Base-by-base conservation (phyloP, 2,888 invertebrate species). In the Eupithecia subumbrata region DNA sequence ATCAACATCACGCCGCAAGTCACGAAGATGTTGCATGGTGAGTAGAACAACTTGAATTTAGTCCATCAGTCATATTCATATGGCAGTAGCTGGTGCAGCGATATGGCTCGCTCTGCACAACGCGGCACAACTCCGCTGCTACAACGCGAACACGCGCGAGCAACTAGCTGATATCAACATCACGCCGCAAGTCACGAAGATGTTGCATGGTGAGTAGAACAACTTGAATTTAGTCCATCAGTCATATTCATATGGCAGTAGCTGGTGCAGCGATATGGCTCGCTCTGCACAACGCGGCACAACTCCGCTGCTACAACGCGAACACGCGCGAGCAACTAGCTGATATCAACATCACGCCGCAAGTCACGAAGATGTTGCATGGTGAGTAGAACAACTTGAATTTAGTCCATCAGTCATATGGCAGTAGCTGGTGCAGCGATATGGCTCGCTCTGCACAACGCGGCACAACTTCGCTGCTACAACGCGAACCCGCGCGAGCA, bases 301-400 rank as follows among this genome's bases (percentile, higher is more conserved):
- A 97, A 77, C 95, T 99, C 75, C 96, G 97, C 84, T 97, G 99
- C 83, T 98, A 97, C 93, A 98, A 98, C 93, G 97, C 97, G 74
- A 95, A 96, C 75, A 97, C 96, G 69, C 95, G 93, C 79, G 95
- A 94, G 68, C 91, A 90, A 79, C 85, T 95, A 5, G 92, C 94
- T 72, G 99, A 99, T 89, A 97, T 99, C 75, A 98, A 98, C 89
- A 97, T 99, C 75, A 98, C 98, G 14, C 97, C 98, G 63, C 97
- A 98, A 75, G 99, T 99, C 81, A 98, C 98, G 78, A 98, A 98
- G 92, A 99, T 99, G 97, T 95, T 99, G 84, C 97, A 98, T 85
- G 98, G 98, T 98, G 94, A 95, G 85, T 73, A 63, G 96, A 88
- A 96, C 97, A 82, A 96, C 48, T 48, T 48, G 18, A 48, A 48